Percentiles rank a stretch among this genome's conserved stretches.
These are phyloP conservation scores for Drosophila robusta DNA, from an alignment of 2,888 invertebrate genomes.

Conservation along the genomic window DNA sequence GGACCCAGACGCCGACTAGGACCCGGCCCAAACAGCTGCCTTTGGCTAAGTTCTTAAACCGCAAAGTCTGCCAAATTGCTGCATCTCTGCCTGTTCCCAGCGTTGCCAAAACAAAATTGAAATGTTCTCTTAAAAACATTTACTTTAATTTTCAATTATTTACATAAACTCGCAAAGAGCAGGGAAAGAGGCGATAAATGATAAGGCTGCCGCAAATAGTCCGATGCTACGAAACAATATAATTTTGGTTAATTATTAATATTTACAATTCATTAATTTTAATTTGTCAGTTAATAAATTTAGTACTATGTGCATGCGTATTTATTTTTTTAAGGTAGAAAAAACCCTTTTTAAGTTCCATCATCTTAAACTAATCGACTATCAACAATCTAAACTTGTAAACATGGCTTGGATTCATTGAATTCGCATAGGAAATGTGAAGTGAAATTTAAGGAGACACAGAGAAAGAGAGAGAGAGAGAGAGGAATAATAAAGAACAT, in stretches of 20 bases:
- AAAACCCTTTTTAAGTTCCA: too few relatives aligned
- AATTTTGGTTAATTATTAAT: constrained; percentile 12
- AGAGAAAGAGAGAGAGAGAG: background rate
- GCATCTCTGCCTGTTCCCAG: constrained; percentile 21
- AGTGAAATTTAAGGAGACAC: too few relatives aligned
- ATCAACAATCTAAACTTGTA: too few relatives aligned
- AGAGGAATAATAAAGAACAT: too few relatives aligned
- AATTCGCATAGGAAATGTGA: too few relatives aligned
- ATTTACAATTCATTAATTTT: constrained; percentile 8
- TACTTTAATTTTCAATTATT: constrained; percentile 31
- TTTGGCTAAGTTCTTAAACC: constrained; percentile 51
- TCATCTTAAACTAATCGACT: too few relatives aligned
- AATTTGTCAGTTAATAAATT: background rate
- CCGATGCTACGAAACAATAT: background rate
- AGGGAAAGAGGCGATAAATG: background rate
- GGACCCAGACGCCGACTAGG: background rate
- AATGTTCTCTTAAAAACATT: constrained; percentile 42
- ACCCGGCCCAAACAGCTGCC: constrained; percentile 50
- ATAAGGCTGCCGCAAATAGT: background rate
- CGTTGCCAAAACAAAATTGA: constrained; percentile 44
- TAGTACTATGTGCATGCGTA: too few relatives aligned
- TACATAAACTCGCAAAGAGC: constrained; percentile 1
- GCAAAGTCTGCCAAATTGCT: constrained; percentile 59
- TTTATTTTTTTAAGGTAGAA: too few relatives aligned
- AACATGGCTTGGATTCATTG: too few relatives aligned